Evolutionary conservation across 2,888 invertebrate species (phyloP), one percentile per base, ranked within the genome.

Genomic region (Synergus umbraculus): DNA sequence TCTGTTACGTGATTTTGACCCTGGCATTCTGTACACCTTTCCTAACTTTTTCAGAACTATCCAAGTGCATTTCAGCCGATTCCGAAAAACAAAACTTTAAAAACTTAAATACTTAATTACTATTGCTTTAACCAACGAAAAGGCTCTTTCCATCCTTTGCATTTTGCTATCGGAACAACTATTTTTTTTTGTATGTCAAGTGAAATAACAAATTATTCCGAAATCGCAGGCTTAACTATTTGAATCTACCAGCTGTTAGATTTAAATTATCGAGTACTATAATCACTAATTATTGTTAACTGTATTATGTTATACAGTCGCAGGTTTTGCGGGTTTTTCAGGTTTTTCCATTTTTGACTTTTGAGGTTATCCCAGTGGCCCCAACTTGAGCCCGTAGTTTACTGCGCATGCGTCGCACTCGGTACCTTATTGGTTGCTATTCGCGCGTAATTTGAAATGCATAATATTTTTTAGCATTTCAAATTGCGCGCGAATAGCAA

Each of bases 1-100:
- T 73, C n/a, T 73, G 49, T 54, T 73, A 73, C 73, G 73, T 37
- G 73, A 73, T 58, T 54, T 73, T 41, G 73, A 41, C n/a, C 54
- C 41, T n/a, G 73, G 73, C 73, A 73, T 73, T 58, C 12, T 73
- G 15, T 37, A 73, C 15, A 54, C 54, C 18, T 49, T 73, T 58
- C n/a, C n/a, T 73, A n/a, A 73, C 41, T 29, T 73, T 73, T 54
- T 41, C 37, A 8, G 41, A 49, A 41, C 3, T 73, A 73, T n/a
- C 54, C 15, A 73, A 54, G 37, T 49, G 37, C 73, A 73, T 73
- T 73, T 29, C 73, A 49, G 54, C n/a, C 10, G 10, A n/a, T 29
- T 44, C 1, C 5, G 29, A 37, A 73, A 29, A 9, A 37, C 10
- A 37, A 29, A 37, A 4, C 22, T 63, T 10, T 13, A 22, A 63